Base-by-base conservation (phyloP, 2,888 invertebrate genomes). In the Ceramica pisi region DNA sequence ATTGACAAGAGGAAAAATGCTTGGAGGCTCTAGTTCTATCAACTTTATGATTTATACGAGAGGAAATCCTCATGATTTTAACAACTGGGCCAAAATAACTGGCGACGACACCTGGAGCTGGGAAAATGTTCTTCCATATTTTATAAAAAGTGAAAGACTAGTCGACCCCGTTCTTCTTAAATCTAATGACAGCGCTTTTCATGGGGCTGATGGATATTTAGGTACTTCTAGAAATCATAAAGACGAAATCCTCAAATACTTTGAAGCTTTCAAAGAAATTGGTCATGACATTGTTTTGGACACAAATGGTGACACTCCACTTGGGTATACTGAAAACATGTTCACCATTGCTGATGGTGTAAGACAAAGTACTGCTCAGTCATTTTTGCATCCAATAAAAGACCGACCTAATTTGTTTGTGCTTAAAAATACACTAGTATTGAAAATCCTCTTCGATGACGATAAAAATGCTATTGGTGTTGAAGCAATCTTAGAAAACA, bases 41-140 rank as follows among this genome's bases (percentile, higher is more conserved):
- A 97, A 97, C 85, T 96, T 93, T 51, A 95, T 96, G 91, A 88
- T 96, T 56, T 96, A 96, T 75, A 90, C 96, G 1, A 93, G 96
- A 41, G 97, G 97, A 0, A 82, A 85, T 1, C 64, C 26, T 8
- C 67, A 71, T 23, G 84, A 83, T 50, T 86, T 78, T 46, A 95
- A 97, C 79, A 96, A 94, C 68, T 97, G 97, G 97, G 93, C 93
- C 3, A 82, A 83, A 1, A 69, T 78, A 9, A 81, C 91, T n/a
- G 95, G 95, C 1, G 96, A 97, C 64, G 63, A 84, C 0, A 92
- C 95, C 1, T 97, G 97, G 97, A 92, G 7, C 26, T 97, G 96
- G 91, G 83, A 94, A 1, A 92, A 95, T 12, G 92, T 96, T 1
- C 79, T 92, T 0, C 89, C 93, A 1, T 96, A 95, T 78, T 94